Percentiles rank a stretch among this genome's conserved stretches.
Evolutionary conservation across 92 coral and sea anemone genomes (phyloP).

Genomic region (Porites evermanni): DNA sequence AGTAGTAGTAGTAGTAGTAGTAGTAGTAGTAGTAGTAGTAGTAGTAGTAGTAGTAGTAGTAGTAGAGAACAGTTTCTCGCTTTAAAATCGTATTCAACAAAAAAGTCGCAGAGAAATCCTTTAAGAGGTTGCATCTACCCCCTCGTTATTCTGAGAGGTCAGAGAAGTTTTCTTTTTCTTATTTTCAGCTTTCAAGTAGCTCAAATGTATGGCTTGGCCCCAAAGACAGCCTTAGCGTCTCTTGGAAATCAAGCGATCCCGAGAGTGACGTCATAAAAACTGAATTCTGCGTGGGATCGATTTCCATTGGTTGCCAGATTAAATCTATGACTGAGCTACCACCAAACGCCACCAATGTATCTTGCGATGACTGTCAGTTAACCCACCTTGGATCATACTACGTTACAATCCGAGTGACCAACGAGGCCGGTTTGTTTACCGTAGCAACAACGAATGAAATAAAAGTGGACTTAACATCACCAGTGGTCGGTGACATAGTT

Average conservation of each 20-base stretch:
- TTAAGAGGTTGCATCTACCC: too few relatives aligned
- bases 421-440: slow-evolving; percentile 81
- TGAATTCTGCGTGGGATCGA: slow-evolving; percentile 92
- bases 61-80: too few relatives aligned
- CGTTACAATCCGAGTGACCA: slow-evolving; percentile 84
- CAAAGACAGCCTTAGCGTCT: slow-evolving; percentile 49
- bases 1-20: too few relatives aligned
- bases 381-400: slow-evolving; percentile 72
- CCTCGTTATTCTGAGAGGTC: not conserved
- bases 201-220: slow-evolving; percentile 71
- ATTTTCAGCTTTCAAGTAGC: slow-evolving; percentile 63
- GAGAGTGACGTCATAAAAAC: slow-evolving; percentile 75
- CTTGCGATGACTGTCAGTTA: slow-evolving; percentile 79
- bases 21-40: too few relatives aligned
- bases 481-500: slow-evolving; percentile 60
- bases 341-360: slow-evolving; percentile 54
- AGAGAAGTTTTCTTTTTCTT: not conserved
- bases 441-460: slow-evolving; percentile 65
- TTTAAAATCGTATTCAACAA: too few relatives aligned
- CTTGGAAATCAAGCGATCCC: slow-evolving; percentile 84
- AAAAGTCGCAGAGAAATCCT: too few relatives aligned
- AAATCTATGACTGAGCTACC: slow-evolving; percentile 70
- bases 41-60: too few relatives aligned
- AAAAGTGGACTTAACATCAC: slow-evolving; percentile 79
- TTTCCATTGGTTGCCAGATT: slow-evolving; percentile 78